Base-by-base conservation (phyloP, 2,113 vertebrate genomes). In the Canis aureus region DNA sequence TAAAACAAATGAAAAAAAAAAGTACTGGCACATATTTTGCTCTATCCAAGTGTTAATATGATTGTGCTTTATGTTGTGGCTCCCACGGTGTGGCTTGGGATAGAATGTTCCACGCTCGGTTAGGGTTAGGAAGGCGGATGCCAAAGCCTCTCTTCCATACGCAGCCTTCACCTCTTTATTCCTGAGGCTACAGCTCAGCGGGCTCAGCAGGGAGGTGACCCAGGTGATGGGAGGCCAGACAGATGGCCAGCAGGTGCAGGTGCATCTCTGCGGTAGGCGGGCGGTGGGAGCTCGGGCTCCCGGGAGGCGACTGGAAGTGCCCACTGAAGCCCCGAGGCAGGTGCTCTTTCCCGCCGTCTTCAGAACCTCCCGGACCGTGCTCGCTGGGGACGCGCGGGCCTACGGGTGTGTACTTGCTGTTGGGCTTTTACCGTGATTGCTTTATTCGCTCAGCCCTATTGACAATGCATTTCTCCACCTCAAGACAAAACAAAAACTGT, bases 171-270 rank as follows among this genome's bases (percentile, higher is more conserved):
- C 93, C 4, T 94, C 94, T n/a, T 89, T 95, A 67, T 97, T 97
- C 88, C 96, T 95, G n/a, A 98, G 80, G 60, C 95, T 98, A 13
- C 96, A 97, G 88, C 83, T 66, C 13, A 83, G 91, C 32, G 95
- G 92, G 59, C 79, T 97, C 84, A 97, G 74, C 83, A 89, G 88
- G 8, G 93, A 94, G 38, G 79, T 94, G 57, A 74, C 15, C 43
- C 43, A 43, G 43, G 43, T 43, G 43, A 43, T 43, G 43, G 0
- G 95, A 57, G 85, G 80, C 81, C 53, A 97, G 69, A 55, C 92
- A 90, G 84, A 86, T 32, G 3, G 74, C 11, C 96, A 66, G 57
- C 90, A 92, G 85, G 87, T 22, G 5, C 66, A 8, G 11, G 38
- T 32, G 73, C 32, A 8, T 69, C 32, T 69, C 32, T 35, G 32